Evolutionary conservation across 1,140 invertebrate genomes (phyloP).

Genomic region (Drosophila mauritiana): DNA sequence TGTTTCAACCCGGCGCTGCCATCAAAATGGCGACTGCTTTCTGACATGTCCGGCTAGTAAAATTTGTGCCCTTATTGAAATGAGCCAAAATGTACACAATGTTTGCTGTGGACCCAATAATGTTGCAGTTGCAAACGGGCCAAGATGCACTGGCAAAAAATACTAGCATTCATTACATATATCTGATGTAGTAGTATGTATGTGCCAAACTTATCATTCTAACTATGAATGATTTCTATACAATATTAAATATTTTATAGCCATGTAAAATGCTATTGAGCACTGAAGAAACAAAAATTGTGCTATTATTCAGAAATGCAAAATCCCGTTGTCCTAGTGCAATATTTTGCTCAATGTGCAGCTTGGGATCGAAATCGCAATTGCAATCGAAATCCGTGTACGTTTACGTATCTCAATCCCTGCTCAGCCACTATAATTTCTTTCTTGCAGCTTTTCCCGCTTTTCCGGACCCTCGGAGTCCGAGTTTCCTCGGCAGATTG

Average conservation of each 20-base stretch:
- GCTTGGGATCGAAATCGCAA: slow-evolving; percentile 33
- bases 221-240: too few relatives aligned
- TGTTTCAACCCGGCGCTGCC: slow-evolving; percentile 56
- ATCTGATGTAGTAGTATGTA: too few relatives aligned
- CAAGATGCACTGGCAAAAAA: slow-evolving; percentile 6
- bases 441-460: slow-evolving; percentile 26
- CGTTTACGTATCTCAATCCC: slow-evolving; percentile 58
- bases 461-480: slow-evolving; percentile 37
- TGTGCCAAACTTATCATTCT: too few relatives aligned
- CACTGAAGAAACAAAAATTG: too few relatives aligned
- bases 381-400: slow-evolving; percentile 44
- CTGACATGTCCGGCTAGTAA: slow-evolving; percentile 66
- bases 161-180: too few relatives aligned
- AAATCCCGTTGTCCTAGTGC: too few relatives aligned
- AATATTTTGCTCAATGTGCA: slow-evolving; percentile 1
- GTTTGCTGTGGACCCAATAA: slow-evolving; percentile 51
- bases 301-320: neutral
- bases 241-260: too few relatives aligned
- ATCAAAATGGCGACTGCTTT: slow-evolving; percentile 47
- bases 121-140: slow-evolving; percentile 33
- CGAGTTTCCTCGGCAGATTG: slow-evolving; percentile 44
- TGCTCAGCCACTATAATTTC: slow-evolving; percentile 55
- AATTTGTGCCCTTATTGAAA: slow-evolving; percentile 78
- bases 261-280: too few relatives aligned
- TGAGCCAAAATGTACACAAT: slow-evolving; percentile 76